A percentile compares a stretch with the other conserved stretches of the same genome.
These are phyloP conservation scores for Dicrostonyx torquatus DNA, from an alignment of 2,797 vertebrate genomes.

Conservation along the genomic window DNA sequence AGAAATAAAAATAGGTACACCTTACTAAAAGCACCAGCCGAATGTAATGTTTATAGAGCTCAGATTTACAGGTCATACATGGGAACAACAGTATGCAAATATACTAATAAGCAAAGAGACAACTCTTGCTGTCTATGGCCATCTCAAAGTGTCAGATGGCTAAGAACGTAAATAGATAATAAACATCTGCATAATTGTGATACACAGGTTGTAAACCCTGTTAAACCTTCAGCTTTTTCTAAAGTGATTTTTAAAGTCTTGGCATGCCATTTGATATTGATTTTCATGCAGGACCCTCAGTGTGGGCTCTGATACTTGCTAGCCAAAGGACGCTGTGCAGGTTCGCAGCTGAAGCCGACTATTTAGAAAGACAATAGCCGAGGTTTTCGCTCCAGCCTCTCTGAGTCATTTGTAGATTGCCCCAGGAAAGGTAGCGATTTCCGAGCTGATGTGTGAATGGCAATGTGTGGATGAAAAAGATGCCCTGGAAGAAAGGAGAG, in stretches of 20 bases:
- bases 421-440: no score
- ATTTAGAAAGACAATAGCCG: no score
- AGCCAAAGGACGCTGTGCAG: no score
- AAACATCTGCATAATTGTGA: neutral
- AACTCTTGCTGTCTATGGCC: neutral
- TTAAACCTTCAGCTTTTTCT: neutral
- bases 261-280: neutral
- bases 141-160: neutral
- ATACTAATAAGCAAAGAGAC: neutral
- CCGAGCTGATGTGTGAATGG: no score
- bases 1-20: neutral
- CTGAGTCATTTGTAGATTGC: no score
- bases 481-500: no score
- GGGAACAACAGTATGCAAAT: neutral
- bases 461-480: no score
- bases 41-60: neutral
- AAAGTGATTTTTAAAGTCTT: neutral
- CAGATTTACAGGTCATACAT: neutral
- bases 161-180: neutral
- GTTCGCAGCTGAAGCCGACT: no score
- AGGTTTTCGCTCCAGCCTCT: no score
- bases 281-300: neutral
- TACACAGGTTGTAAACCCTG: neutral
- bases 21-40: neutral
- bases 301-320: no score